phyloP scores from a whole-genome alignment of 2,797 vertebrate species.

The Lepilemur septentrionalis region DNA sequence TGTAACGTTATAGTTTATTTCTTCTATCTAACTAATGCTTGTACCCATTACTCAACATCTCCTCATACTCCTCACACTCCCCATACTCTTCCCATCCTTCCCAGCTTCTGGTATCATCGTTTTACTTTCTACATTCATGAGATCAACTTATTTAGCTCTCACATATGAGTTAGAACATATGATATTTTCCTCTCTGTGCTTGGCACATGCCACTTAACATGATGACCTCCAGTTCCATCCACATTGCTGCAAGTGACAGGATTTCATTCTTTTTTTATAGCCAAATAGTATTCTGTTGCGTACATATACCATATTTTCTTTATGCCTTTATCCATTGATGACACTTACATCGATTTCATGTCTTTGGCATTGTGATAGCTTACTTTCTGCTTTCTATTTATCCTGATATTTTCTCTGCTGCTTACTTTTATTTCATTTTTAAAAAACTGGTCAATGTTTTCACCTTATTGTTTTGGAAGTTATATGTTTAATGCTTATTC shows the following conservation, averaged over 20 bases:
- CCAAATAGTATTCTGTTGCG: not conserved
- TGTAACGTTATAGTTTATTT: not conserved
- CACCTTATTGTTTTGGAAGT: not conserved
- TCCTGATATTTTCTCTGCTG: not conserved
- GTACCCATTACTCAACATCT: not conserved
- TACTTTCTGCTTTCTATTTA: not conserved
- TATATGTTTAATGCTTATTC: not conserved
- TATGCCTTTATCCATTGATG: not conserved
- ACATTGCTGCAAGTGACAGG: not conserved
- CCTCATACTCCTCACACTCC: too few species aligned
- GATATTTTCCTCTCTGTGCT: not conserved
- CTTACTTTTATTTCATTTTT: not conserved
- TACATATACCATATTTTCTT: not conserved
- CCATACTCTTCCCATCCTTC: not conserved
- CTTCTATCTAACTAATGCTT: not conserved
- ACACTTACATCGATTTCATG: too few species aligned
- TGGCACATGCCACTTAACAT: not conserved
- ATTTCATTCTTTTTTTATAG: not conserved
- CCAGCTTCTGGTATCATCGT: not conserved
- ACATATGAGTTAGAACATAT: not conserved
- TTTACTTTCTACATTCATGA: not conserved
- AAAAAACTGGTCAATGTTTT: not conserved
- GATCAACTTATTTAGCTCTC: not conserved
- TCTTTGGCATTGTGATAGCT: not conserved
- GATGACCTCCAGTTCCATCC: not conserved